Conservation (phyloP, 35 echinoderm and acorn worm genomes). For the Lytechinus pictus region DNA sequence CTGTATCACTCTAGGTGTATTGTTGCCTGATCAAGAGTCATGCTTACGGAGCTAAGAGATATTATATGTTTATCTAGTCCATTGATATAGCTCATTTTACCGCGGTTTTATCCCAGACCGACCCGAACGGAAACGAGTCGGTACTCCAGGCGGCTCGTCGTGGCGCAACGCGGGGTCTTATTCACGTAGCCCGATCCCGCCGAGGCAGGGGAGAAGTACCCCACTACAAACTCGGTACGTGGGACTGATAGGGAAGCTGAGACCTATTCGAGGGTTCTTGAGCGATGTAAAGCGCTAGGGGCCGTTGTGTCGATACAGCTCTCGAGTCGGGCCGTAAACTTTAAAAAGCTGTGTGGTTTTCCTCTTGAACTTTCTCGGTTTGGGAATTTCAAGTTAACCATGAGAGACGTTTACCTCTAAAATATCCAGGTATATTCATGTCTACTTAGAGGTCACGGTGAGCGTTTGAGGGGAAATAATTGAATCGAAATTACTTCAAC, state of each 20-base stretch:
- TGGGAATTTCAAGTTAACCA: conserved; percentile 2
- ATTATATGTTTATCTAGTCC: conserved; percentile 48
- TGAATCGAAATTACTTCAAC: conserved; percentile 4
- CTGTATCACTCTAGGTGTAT: conserved; percentile 52
- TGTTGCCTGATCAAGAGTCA: conserved; percentile 48
- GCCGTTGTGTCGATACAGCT: conserved; percentile 21
- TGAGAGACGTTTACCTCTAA: background rate
- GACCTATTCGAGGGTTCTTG: conserved; percentile 39
- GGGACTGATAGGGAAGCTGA: conserved; percentile 35
- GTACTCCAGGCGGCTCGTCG: conserved; percentile 48
- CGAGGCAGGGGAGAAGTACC: conserved; percentile 42
- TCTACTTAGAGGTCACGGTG: background rate
- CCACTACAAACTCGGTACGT: conserved; percentile 32
- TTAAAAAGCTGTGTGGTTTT: conserved; percentile 13
- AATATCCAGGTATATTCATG: background rate
- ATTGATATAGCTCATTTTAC: conserved; percentile 53
- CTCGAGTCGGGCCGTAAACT: conserved; percentile 28
- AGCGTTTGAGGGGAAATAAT: background rate
- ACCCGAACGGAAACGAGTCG: conserved; percentile 34
- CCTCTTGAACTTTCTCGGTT: conserved; percentile 17
- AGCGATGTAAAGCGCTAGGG: conserved; percentile 23
- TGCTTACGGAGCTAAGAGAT: conserved; percentile 42
- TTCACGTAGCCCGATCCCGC: conserved; percentile 53
- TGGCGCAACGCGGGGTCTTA: conserved; percentile 48
- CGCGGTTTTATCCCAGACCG: conserved; percentile 21